A percentile compares a stretch with the other conserved stretches of the same genome.
Conservation (phyloP, 2,113 vertebrate species). For the Mesembrinibis cayennensis region DNA sequence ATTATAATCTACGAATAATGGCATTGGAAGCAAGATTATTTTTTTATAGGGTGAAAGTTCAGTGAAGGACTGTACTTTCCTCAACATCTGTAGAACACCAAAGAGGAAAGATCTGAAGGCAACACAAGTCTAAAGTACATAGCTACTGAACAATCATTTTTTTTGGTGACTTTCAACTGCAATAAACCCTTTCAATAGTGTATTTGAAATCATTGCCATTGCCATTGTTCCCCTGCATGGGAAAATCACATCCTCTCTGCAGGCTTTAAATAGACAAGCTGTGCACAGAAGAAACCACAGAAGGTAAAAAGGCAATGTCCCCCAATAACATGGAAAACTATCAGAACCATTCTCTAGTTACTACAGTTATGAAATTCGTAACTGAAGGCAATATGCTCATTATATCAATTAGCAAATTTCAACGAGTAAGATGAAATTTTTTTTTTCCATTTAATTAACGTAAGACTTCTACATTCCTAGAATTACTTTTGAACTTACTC, state of each 20-base stretch:
- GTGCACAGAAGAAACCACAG: neutral
- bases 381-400: neutral
- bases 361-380: neutral
- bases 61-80: neutral
- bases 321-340: neutral
- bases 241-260: neutral
- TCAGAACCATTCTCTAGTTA: neutral
- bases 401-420: neutral
- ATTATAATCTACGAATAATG: neutral
- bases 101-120: neutral
- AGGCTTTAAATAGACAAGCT: neutral
- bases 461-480: neutral
- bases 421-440: neutral
- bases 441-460: neutral
- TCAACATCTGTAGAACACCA: neutral
- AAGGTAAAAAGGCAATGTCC: neutral
- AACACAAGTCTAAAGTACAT: neutral
- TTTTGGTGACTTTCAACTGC: neutral
- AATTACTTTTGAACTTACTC: neutral
- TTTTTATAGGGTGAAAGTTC: neutral
- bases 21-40: neutral
- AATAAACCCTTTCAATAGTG: neutral
- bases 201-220: conserved; percentile 1
- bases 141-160: neutral
- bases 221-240: neutral